Evolutionary conservation across 2,113 vertebrate genomes (phyloP).

Genomic region (Perca fluviatilis): DNA sequence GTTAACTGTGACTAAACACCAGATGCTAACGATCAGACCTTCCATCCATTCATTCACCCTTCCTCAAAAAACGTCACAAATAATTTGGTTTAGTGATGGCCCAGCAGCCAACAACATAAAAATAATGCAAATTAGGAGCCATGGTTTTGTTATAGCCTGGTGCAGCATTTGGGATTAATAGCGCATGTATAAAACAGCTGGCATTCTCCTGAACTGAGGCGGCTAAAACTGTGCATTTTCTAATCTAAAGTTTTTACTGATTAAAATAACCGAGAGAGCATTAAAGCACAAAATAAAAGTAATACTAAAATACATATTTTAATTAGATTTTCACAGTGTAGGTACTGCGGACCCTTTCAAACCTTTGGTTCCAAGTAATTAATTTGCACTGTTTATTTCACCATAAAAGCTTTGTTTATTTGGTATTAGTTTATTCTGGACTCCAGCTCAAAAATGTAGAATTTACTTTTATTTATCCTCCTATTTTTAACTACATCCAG

Average conservation of each 20-base stretch:
- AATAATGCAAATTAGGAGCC: conserved; percentile 29
- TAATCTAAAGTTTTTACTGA: conserved; percentile 17
- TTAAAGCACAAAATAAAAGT: background rate
- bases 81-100: conserved; percentile 18
- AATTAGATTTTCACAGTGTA: conserved; percentile 19
- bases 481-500: conserved; percentile 22
- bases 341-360: conserved; percentile 18
- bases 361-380: conserved; percentile 28
- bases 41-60: conserved; percentile 4
- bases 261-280: conserved; percentile 4
- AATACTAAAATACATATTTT: conserved; percentile 19
- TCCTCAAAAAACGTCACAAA: background rate
- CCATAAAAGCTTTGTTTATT: conserved; percentile 29
- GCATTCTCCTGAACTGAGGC: conserved; percentile 5
- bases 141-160: conserved; percentile 30
- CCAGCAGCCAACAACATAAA: conserved; percentile 22
- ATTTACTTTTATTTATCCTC: conserved; percentile 34
- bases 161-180: conserved; percentile 46
- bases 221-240: conserved; percentile 5
- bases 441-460: conserved; percentile 25
- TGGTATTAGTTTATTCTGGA: background rate
- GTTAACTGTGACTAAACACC: background rate
- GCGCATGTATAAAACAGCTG: conserved; percentile 36
- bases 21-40: background rate
- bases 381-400: conserved; percentile 25